Evolutionary conservation across 92 coral and sea anemone species (phyloP).

Genomic region (Anthopleura xanthogrammica): DNA sequence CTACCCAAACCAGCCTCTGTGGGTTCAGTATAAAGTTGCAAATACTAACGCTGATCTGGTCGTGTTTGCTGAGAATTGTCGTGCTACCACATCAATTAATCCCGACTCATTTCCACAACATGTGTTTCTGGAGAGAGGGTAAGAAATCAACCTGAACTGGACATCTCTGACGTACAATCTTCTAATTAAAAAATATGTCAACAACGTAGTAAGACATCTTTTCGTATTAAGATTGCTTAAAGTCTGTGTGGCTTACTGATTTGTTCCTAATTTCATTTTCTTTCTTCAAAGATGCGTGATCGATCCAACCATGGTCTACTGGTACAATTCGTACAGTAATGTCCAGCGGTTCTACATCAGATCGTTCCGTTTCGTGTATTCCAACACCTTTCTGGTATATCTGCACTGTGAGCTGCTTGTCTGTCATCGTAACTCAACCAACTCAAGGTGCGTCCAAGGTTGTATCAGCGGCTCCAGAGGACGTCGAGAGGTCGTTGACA

Average conservation of each 20-base stretch:
- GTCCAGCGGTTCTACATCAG: constrained; percentile 16
- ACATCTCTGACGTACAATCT: too few relatives aligned
- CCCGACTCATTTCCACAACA: constrained; percentile 17
- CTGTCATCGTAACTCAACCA: constrained; percentile 19
- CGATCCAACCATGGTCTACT: constrained; percentile 18
- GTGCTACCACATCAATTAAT: constrained; percentile 9
- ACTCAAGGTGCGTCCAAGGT: constrained; percentile 22
- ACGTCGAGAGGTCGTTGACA: not conserved
- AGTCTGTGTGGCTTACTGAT: not conserved
- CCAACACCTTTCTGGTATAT: not conserved
- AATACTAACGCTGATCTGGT: constrained; percentile 18
- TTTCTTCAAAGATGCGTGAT: not conserved
- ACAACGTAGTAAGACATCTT: too few relatives aligned
- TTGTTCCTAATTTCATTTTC: not conserved
- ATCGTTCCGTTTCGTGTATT: constrained; percentile 22
- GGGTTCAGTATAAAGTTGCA: constrained; percentile 3
- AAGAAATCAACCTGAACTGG: not conserved
- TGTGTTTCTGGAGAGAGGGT: constrained; percentile 20
- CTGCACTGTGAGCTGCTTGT: constrained; percentile 25
- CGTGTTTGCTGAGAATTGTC: constrained; percentile 30
- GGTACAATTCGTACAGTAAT: not conserved
- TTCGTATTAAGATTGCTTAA: not conserved
- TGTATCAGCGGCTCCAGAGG: constrained; percentile 7
- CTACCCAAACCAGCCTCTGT: constrained; percentile 13
- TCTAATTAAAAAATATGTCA: too few relatives aligned